Evolutionary conservation across 2,797 vertebrate species (phyloP).

Genomic region (Avahi laniger): DNA sequence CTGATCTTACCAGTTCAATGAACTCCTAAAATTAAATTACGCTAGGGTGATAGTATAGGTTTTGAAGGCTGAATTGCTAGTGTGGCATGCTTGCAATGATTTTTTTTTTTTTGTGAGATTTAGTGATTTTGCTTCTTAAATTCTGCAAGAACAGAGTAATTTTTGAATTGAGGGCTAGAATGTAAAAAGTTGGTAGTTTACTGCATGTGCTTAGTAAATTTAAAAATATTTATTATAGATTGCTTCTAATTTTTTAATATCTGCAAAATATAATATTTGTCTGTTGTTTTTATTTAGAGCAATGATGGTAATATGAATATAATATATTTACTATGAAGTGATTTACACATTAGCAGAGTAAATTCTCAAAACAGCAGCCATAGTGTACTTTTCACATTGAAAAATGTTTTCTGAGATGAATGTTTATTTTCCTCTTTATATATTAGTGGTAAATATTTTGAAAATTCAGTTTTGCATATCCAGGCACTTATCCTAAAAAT

Average conservation of each 20-base stretch:
- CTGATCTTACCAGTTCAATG: conserved; percentile 32
- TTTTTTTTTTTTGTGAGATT: conserved; percentile 12
- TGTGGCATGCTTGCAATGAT: background rate
- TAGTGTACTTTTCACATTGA: background rate
- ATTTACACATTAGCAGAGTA: background rate
- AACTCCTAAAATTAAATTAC: conserved; percentile 55
- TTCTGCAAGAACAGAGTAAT: background rate
- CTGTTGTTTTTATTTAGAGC: background rate
- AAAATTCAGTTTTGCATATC: background rate
- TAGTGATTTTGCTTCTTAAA: conserved; percentile 1
- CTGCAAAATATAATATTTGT: background rate
- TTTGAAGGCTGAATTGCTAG: conserved; percentile 35
- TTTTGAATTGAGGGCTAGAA: background rate
- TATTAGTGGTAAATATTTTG: background rate
- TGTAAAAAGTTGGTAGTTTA: background rate
- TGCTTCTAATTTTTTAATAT: background rate
- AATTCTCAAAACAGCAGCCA: background rate
- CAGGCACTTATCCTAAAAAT: background rate
- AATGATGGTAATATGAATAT: background rate
- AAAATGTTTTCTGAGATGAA: background rate
- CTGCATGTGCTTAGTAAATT: background rate
- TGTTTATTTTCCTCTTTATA: background rate
- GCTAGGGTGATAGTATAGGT: background rate
- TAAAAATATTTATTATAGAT: background rate
- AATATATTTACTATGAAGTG: background rate